Evolutionary conservation across 2,888 invertebrate genomes (phyloP), one percentile per base, ranked within the genome.

Genomic region (Notodromas monacha): DNA sequence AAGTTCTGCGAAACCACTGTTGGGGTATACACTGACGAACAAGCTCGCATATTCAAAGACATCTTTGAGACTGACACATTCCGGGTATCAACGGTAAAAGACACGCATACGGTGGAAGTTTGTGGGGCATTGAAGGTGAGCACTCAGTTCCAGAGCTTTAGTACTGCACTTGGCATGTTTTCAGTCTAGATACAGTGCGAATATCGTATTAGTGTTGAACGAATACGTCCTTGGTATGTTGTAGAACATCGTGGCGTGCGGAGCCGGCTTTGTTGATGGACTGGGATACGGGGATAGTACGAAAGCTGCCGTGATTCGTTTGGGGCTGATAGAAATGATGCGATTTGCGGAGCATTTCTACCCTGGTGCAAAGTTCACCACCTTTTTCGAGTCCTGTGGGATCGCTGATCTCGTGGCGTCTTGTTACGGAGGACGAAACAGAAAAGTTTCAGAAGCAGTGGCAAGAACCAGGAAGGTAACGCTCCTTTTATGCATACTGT

Each of bases 241-340:
- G 5, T 42, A 84, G 81, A 99, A 99, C 51, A 79, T 96, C 41
- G 89, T 99, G 2, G 96, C 86, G 1, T 79, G 84, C 37, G 96
- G 79, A 30, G 92, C 92, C 30, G 96, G 96, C 31, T 86, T 99
- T 47, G 72, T 79, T 2, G 96, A 99, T 49, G 96, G 96, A 12
- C 56, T 99, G 28, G 68, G 67, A 8, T 63, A 68, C 36, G 92
- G 92, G 3, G 92, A 92, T 54, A 96, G 96, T 51, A 92, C 92
- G 12, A 96, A 96, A 51, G 89, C 96, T 2, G 96, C 96, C 1
- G 74, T 96, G 8, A 92, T 96, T 45, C 64, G 96, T 30, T 58
- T 96, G 31, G 96, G 96, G 13, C 63, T 96, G n/a, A 89, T 92
- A 84, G 96, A 96, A 54, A 92, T 89, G 76, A 76, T 92, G 42